Evolutionary conservation across 2,797 vertebrate genomes (phyloP).

Genomic region (Melanotaenia boesemani): DNA sequence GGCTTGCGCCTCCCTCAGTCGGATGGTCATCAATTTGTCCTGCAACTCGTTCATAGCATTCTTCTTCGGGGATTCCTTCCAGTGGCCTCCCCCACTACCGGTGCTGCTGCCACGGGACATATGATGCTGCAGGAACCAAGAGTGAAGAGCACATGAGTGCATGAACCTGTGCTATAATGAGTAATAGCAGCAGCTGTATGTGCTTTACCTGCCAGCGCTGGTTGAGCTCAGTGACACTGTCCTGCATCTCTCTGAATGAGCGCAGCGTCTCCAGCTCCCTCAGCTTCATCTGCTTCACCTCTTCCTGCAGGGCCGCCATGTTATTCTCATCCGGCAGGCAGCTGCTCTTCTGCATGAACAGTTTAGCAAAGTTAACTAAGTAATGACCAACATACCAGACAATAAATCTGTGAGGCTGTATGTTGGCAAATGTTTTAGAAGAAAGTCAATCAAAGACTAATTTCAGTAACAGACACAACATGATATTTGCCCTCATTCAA

Average conservation of each 20-base stretch:
- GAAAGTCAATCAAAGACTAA: not conserved
- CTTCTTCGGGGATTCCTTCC: slow-evolving; percentile 96
- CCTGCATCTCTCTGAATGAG: slow-evolving; percentile 90
- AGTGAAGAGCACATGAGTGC: not conserved
- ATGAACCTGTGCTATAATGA: not conserved
- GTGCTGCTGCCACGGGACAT: slow-evolving; percentile 86
- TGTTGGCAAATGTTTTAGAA: not conserved
- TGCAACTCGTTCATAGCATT: slow-evolving; percentile 91
- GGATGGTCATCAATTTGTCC: slow-evolving; percentile 91
- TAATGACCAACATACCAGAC: not conserved
- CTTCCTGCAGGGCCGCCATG: slow-evolving; percentile 89
- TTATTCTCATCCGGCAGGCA: slow-evolving; percentile 93
- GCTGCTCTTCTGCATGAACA: slow-evolving; percentile 84
- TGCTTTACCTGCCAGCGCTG: slow-evolving; percentile 92
- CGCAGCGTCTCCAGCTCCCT: slow-evolving; percentile 89
- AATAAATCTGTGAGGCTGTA: not conserved
- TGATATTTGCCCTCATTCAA: no score
- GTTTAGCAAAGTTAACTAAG: not conserved
- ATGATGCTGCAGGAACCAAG: slow-evolving; percentile 78
- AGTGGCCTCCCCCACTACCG: slow-evolving; percentile 86
- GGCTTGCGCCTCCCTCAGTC: slow-evolving; percentile 91
- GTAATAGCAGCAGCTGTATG: slow-evolving; percentile 2
- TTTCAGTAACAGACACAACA: not conserved
- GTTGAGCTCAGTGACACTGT: slow-evolving; percentile 90
- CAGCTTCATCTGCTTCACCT: slow-evolving; percentile 92